A percentile compares a stretch with the other conserved stretches of the same genome.
These are phyloP conservation scores for Tupiocoris notatus DNA, from an alignment of 2,888 invertebrate species.

Conservation along the genomic window DNA sequence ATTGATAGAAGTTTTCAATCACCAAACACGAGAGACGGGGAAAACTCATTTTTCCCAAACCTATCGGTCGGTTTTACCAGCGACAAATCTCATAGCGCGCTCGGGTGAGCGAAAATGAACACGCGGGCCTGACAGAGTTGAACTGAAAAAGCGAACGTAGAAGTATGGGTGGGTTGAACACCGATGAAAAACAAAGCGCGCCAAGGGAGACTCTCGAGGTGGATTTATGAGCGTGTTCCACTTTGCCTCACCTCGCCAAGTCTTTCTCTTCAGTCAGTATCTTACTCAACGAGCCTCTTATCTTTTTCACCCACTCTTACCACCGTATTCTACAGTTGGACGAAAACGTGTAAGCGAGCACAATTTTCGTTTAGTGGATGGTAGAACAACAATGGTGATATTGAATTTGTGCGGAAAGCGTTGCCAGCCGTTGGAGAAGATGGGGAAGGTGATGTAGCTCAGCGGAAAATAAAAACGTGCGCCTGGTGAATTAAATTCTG, in stretches of 20 bases:
- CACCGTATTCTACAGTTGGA: not conserved
- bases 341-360: not conserved
- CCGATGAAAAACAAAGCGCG: not conserved
- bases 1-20: too few species aligned
- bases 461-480: too few species aligned
- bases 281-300: not conserved
- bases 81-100: not conserved
- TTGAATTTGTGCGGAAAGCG: too few species aligned
- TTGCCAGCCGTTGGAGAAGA: too few species aligned
- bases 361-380: not conserved
- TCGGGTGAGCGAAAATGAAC: not conserved
- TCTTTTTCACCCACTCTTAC: not conserved
- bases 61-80: not conserved
- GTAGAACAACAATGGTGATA: not conserved
- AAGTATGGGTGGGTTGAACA: not conserved
- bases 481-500: too few species aligned
- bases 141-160: not conserved
- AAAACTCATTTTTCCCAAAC: too few species aligned
- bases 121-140: not conserved
- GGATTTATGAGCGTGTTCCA: not conserved
- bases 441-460: too few species aligned
- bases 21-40: too few species aligned
- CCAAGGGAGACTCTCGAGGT: not conserved
- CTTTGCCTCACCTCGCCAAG: not conserved
- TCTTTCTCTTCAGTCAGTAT: not conserved